Base-by-base conservation (phyloP, 2,113 vertebrate genomes). In the Sapayoa aenigma region DNA sequence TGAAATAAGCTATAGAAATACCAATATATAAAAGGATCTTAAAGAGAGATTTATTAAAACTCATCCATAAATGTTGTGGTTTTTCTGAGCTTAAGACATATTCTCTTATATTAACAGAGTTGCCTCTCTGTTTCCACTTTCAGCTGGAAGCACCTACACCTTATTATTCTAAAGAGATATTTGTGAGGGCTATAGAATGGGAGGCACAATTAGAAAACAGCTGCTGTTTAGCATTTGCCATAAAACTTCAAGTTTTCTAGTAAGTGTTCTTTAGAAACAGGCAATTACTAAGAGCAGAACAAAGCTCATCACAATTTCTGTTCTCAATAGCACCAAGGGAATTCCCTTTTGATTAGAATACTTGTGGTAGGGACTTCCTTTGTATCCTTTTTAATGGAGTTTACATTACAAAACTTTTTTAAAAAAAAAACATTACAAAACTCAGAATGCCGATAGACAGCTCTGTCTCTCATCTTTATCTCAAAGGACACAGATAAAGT, bases 191-290 rank as follows among this genome's bases (percentile, higher is more conserved):
- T 58, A 66, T 2, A 72, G 27, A 89, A 73, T 42, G 14, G n/a
- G 12, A 90, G 87, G 66, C 77, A 89, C 77, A 93, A 89, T 96
- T 87, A 92, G 78, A 91, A 92, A 96, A 95, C 85, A 95, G 93
- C 31, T 93, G 65, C 72, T 95, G 28, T 66, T 95, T 80, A 59
- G 39, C 60, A 95, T 94, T 94, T 90, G 52, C 69, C 85, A 47
- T 96, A 94, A 85, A 93, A 86, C 53, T 67, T 90, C 74, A 87
- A 94, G 79, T 82, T 83, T 97, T 90, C 84, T 97, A 78, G 80
- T 95, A 94, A 53, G 46, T 95, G 59, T 93, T 81, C 78, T 87
- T 95, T 69, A 84, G 75, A 85, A 93, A 83, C 93, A 95, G 75
- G 90, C 71, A 87, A 67, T 95, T 94, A 96, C 49, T 87, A 93